Conservation (phyloP, 1,140 invertebrate genomes). For the Nomia melanderi region DNA sequence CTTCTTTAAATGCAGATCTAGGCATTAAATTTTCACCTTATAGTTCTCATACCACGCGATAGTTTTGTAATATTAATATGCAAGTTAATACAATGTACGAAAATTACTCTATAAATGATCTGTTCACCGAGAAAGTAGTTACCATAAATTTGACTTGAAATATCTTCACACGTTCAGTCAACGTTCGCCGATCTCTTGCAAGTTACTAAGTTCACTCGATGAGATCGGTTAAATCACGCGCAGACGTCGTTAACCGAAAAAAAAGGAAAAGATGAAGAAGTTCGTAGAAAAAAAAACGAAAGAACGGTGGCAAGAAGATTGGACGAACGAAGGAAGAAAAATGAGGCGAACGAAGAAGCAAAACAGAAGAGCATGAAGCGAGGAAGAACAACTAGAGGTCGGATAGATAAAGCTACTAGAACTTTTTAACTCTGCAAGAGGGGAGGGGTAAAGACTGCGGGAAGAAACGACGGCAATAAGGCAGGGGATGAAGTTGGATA, state of each 20-base stretch:
- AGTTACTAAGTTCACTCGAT: neutral
- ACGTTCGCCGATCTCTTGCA: neutral
- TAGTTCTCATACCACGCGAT: no score
- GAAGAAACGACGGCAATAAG: constrained; percentile 19
- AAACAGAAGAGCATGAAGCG: constrained; percentile 9
- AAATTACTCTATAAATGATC: no score
- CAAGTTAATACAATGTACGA: no score
- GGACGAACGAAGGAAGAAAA: constrained; percentile 9
- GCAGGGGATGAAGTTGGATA: constrained; percentile 35
- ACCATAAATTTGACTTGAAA: no score
- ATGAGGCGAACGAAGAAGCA: constrained; percentile 4
- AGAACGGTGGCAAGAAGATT: neutral
- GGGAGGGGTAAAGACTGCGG: constrained; percentile 6
- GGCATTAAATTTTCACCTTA: no score
- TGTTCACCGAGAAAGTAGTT: no score
- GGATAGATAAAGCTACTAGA: constrained; percentile 37
- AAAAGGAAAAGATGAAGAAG: neutral
- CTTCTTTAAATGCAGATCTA: no score
- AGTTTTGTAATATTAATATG: no score
- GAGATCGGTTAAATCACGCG: constrained; percentile 21
- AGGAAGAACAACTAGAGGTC: constrained; percentile 12
- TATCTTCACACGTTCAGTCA: neutral
- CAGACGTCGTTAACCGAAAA: constrained; percentile 3
- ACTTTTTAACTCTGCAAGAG: constrained; percentile 45
- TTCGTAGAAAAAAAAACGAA: neutral